Conservation (phyloP, 2,797 vertebrate genomes). For the Enteromius unitaeniatus region DNA sequence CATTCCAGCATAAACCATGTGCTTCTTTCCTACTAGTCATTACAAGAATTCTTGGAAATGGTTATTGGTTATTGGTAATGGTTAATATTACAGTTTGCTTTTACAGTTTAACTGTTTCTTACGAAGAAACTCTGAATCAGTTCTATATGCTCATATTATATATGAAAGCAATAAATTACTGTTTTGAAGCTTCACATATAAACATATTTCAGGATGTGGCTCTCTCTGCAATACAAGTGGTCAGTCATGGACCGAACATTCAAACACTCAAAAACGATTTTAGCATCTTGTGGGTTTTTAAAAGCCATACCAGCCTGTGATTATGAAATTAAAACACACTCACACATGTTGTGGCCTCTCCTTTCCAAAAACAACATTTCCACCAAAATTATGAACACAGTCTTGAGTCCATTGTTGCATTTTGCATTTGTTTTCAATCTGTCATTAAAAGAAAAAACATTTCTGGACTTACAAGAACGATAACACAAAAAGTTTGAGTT, state of each 20-base stretch:
- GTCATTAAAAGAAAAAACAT: neutral
- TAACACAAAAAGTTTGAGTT: neutral
- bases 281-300: conserved; percentile 28
- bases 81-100: conserved; percentile 9
- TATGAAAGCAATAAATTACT: conserved; percentile 20
- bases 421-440: conserved; percentile 4
- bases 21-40: neutral
- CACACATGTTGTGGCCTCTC: conserved; percentile 1
- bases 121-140: neutral
- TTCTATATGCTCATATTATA: neutral
- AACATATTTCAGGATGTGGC: neutral
- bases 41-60: neutral
- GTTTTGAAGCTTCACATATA: conserved; percentile 32
- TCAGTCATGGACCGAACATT: conserved; percentile 1
- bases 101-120: neutral
- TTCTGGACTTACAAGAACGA: neutral
- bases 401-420: neutral
- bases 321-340: conserved; percentile 7
- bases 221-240: neutral
- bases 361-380: conserved; percentile 26
- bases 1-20: conserved; percentile 9
- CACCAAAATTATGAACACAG: neutral
- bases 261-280: conserved; percentile 14
- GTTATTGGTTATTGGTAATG: too few species aligned
- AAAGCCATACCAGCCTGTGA: neutral